Base-by-base conservation (phyloP, 2,888 invertebrate genomes). In the Lepidocyrtoides sp. region DNA sequence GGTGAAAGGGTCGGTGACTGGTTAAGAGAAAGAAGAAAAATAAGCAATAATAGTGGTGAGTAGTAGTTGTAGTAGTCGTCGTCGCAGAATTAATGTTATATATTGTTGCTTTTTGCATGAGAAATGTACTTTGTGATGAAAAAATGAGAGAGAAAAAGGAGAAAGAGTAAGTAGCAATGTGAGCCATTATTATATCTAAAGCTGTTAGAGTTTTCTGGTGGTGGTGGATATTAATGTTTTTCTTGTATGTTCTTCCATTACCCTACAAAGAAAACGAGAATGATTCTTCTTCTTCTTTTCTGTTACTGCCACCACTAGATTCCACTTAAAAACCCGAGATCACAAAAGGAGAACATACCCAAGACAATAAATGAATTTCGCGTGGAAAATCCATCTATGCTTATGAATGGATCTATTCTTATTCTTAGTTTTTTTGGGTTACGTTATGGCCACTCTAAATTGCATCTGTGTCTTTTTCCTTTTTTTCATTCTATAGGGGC, bases 401-500 rank as follows among this genome's bases (percentile, higher is more conserved):
- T 54, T 60, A 77, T 77, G 54, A 54, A 85, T 85, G 79, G 77
- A 87, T 87, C 75, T 77, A 86, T 77, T 77, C 60, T 54, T 72
- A 81, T 81, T 81, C 84, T 36, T 54, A 72, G 84, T 84, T 75
- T 86, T 82, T 75, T 75, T 17, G 48, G 77, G 77, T 87, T 87
- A 87, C 79, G 87, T 87, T 89, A 82, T 89, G 88, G 69, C 88
- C 81, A 89, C 82, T 89, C 81, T 89, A 82, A 89, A 89, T 89
- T 89, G 88, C 88, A 81, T 87, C 87, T 87, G 87, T 63, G 87
- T 82, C 69, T 89, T 89, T 10, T n/a, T 79, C 77, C 10, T 75
- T 5, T 12, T 72, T 12, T 36, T 44, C 44, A 14, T 77, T 54
- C 77, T 79, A 17, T 51, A 26, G n/a, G 20, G 10, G 14, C 29